Evolutionary conservation across 2,113 vertebrate genomes (phyloP).

Genomic region (Hiodon alosoides): DNA sequence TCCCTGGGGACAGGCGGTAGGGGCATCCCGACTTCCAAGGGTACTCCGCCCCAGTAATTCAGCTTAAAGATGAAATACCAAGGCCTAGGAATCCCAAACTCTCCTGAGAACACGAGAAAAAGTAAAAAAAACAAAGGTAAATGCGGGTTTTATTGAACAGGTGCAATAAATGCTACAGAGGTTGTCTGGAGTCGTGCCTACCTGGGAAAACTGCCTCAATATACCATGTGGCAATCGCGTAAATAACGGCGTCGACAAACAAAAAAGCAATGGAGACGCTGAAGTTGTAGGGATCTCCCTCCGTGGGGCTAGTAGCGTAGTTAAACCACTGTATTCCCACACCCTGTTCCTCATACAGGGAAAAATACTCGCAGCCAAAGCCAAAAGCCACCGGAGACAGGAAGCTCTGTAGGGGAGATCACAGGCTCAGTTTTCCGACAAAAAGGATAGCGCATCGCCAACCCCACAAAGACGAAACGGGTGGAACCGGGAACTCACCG

Average conservation of each 20-base stretch:
- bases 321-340: conserved; percentile 84
- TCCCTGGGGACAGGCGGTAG: conserved; percentile 46
- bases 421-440: background rate
- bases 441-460: background rate
- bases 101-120: conserved; percentile 55
- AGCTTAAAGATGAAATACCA: conserved; percentile 82
- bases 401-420: conserved; percentile 64
- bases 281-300: conserved; percentile 74
- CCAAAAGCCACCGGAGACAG: conserved; percentile 89
- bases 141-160: background rate
- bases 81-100: conserved; percentile 78
- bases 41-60: conserved; percentile 77
- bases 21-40: conserved; percentile 44
- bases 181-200: conserved; percentile 36
- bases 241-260: conserved; percentile 73
- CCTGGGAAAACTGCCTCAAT: conserved; percentile 83
- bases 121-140: background rate
- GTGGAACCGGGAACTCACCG: conserved; percentile 58
- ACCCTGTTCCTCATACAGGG: conserved; percentile 82
- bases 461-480: fast-evolving
- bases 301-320: conserved; percentile 60
- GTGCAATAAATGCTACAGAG: background rate
- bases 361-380: conserved; percentile 84
- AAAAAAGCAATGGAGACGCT: conserved; percentile 66
- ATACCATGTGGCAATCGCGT: conserved; percentile 76